Conservation (phyloP, 2,113 vertebrate genomes). For the Meriones unguiculatus region DNA sequence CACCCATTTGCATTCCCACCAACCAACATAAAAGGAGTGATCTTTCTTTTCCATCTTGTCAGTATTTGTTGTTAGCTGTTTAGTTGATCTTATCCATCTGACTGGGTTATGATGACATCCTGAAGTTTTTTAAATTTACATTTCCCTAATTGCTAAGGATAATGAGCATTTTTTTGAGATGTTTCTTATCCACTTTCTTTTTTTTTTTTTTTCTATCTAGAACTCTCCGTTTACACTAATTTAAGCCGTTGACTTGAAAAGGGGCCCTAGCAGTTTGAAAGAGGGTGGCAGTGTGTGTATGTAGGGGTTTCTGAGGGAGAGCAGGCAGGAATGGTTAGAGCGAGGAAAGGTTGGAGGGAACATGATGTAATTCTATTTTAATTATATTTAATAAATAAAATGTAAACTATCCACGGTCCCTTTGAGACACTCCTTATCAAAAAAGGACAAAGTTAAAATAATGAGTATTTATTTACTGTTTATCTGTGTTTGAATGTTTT, state of each 20-base stretch:
- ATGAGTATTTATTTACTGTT: not conserved
- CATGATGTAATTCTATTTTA: not conserved
- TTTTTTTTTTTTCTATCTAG: not conserved
- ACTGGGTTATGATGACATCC: not conserved
- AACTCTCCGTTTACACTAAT: not conserved
- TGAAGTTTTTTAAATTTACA: not conserved
- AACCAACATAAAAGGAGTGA: too few relatives aligned
- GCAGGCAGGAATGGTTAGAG: too few relatives aligned
- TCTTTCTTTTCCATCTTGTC: too few relatives aligned
- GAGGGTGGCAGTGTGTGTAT: too few relatives aligned
- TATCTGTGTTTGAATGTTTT: not conserved
- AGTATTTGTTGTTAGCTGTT: not conserved
- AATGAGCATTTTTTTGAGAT: not conserved
- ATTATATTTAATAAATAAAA: not conserved
- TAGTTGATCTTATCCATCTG: not conserved
- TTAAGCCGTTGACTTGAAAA: not conserved
- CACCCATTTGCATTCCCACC: not conserved
- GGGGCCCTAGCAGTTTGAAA: not conserved
- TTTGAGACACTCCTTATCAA: not conserved
- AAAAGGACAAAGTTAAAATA: not conserved
- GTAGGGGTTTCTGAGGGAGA: too few relatives aligned
- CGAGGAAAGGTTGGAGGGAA: not conserved
- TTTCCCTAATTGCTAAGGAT: not conserved
- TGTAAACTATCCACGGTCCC: not conserved
- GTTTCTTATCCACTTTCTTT: not conserved